These are phyloP conservation scores for Cavia porcellus DNA, from an alignment of 2,113 vertebrate species.

Conservation along the genomic window DNA sequence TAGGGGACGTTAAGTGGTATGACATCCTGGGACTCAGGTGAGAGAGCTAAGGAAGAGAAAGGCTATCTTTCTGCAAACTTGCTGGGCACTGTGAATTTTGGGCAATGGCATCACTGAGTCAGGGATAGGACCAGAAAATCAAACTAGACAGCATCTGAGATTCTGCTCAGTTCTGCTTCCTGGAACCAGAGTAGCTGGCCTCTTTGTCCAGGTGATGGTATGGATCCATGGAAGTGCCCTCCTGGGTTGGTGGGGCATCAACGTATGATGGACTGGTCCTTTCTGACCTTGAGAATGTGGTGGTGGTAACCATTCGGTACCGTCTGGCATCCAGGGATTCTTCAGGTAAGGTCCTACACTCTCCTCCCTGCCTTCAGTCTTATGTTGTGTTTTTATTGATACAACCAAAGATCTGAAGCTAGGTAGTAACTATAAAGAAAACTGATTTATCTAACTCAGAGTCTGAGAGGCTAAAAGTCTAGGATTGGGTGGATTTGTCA, in stretches of 20 bases:
- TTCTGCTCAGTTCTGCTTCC: neutral
- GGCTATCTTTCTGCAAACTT: neutral
- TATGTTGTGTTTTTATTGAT: neutral
- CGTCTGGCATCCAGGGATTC: conserved; percentile 87
- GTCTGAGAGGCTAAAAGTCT: neutral
- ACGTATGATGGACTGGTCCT: neutral
- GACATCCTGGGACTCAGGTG: neutral
- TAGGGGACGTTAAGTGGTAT: accelerated
- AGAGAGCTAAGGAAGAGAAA: neutral
- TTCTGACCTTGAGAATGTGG: neutral
- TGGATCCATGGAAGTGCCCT: neutral
- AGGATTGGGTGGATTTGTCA: neutral
- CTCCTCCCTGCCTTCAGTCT: neutral
- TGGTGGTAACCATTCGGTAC: neutral
- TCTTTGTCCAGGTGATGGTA: conserved; percentile 60
- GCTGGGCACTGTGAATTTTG: neutral
- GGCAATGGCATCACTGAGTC: neutral
- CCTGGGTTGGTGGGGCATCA: neutral
- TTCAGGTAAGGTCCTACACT: conserved; percentile 85
- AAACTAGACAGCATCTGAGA: neutral
- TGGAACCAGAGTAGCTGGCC: neutral
- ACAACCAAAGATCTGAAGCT: neutral
- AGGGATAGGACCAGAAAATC: accelerated
- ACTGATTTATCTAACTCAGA: neutral
- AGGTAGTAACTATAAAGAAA: neutral